These are phyloP conservation scores for Nannoperca australis DNA, from an alignment of 2,797 vertebrate species.

Conservation along the genomic window DNA sequence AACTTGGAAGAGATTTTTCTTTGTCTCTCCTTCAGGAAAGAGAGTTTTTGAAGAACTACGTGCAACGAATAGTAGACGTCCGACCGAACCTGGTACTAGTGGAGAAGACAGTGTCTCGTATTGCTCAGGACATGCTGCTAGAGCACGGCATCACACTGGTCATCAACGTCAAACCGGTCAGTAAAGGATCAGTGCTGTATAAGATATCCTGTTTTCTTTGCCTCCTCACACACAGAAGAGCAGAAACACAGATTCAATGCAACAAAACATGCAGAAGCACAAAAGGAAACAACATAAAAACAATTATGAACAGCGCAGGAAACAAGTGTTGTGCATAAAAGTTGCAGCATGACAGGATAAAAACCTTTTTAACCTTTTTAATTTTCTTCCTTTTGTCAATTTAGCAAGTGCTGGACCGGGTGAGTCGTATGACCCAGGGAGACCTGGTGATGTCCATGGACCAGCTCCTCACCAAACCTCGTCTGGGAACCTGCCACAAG, in stretches of 20 bases:
- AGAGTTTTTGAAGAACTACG: slow-evolving; percentile 98
- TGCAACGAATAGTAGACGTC: slow-evolving; percentile 96
- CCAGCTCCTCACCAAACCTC: slow-evolving; percentile 97
- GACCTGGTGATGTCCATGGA: slow-evolving; percentile 99
- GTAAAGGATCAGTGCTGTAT: slow-evolving; percentile 49
- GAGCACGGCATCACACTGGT: slow-evolving; percentile 97
- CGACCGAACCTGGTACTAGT: slow-evolving; percentile 96
- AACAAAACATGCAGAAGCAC: too few species aligned
- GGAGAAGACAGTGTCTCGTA: slow-evolving; percentile 98
- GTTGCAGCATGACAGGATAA: background rate
- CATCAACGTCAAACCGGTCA: slow-evolving; percentile 97
- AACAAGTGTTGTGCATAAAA: background rate
- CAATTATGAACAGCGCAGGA: background rate
- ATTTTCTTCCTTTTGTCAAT: background rate
- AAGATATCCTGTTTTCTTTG: background rate
- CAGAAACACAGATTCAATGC: too few species aligned
- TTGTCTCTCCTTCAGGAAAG: slow-evolving; percentile 86
- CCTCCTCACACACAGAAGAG: background rate
- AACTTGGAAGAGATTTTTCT: background rate
- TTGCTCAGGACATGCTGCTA: slow-evolving; percentile 97
- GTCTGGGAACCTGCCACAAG: slow-evolving; percentile 96
- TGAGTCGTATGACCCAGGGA: slow-evolving; percentile 97
- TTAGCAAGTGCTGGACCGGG: slow-evolving; percentile 96
- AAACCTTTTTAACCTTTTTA: background rate
- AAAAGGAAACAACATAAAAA: background rate